A percentile compares a stretch with the other conserved stretches of the same genome.
phyloP scores from a whole-genome alignment of 2,888 invertebrate genomes.

The Protophormia terraenovae region DNA sequence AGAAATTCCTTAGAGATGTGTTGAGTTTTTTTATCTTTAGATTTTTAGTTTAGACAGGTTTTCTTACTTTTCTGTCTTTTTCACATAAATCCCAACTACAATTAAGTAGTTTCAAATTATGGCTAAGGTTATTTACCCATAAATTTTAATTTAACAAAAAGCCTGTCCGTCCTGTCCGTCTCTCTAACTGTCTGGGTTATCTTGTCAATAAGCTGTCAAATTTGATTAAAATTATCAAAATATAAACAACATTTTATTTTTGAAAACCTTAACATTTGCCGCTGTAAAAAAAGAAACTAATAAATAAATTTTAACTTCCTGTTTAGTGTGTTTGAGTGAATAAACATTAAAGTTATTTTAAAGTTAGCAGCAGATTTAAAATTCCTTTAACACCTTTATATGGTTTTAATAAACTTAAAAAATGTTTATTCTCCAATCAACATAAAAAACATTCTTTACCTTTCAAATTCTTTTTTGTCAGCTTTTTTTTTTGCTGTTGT shows the following conservation, averaged over 20 bases:
- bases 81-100: neutral
- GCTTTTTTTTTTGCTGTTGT: neutral
- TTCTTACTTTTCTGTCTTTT: too few species aligned
- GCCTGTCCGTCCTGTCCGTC: neutral
- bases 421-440: conserved; percentile 24
- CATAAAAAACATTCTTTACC: conserved; percentile 18
- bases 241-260: neutral
- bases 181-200: conserved; percentile 24
- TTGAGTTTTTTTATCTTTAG: neutral
- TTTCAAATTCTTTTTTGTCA: conserved; percentile 30
- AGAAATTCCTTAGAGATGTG: neutral
- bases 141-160: neutral
- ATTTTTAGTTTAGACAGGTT: neutral
- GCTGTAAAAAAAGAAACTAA: neutral
- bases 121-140: conserved; percentile 33
- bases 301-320: conserved; percentile 30
- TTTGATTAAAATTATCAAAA: conserved; percentile 41
- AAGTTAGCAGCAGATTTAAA: conserved; percentile 27
- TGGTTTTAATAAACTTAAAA: conserved; percentile 43
- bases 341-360: neutral
- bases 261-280: neutral
- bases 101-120: conserved; percentile 19
- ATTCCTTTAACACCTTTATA: conserved; percentile 54
- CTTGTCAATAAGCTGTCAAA: conserved; percentile 57
- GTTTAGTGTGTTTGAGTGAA: neutral